Conservation (phyloP, 2,113 vertebrate genomes). For the Grammomys dolichurus region DNA sequence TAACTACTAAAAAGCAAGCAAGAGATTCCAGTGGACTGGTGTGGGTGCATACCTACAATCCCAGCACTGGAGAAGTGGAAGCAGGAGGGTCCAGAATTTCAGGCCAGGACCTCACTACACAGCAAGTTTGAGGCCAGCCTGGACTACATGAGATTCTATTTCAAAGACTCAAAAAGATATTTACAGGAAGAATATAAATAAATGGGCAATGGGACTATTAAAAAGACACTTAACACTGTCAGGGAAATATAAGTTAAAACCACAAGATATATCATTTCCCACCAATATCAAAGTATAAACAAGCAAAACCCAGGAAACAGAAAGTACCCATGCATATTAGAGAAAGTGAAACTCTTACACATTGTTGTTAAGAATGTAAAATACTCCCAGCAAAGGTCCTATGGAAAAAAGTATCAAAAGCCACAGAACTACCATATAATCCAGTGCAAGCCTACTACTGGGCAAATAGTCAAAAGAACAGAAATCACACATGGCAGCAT, state of each 20-base stretch:
- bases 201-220: not conserved
- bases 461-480: not conserved
- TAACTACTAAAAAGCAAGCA: not conserved
- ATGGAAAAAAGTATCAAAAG: not conserved
- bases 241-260: conserved; percentile 27
- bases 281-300: not conserved
- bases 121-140: not conserved
- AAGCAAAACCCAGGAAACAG: not conserved
- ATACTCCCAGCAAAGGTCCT: not conserved
- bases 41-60: not conserved
- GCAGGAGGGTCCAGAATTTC: not conserved
- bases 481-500: not conserved
- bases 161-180: not conserved
- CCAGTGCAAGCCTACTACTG: not conserved
- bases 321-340: not conserved
- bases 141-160: too few relatives aligned
- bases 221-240: not conserved
- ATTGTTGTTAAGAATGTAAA: not conserved
- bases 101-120: not conserved
- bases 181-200: not conserved
- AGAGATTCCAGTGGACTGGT: not conserved
- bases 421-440: not conserved
- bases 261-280: not conserved
- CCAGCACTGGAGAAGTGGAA: not conserved
- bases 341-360: not conserved